Evolutionary conservation across 2,888 invertebrate species (phyloP).

Genomic region (Melikaiella ostensackeni): DNA sequence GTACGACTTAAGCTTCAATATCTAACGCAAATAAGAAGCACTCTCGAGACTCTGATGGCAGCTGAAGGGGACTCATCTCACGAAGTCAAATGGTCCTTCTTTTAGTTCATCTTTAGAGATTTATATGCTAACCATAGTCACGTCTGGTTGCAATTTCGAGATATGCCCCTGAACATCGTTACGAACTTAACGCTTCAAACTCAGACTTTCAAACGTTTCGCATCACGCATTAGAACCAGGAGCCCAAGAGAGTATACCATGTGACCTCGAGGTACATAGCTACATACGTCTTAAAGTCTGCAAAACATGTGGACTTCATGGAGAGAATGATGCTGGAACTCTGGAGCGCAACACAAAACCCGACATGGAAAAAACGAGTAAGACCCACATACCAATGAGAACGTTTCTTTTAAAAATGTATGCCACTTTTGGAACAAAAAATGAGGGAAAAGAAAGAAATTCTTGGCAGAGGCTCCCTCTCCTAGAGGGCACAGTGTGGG

Average conservation of each 20-base stretch:
- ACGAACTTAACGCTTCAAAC: constrained; percentile 45
- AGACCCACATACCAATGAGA: constrained; percentile 25
- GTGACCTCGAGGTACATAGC: constrained; percentile 45
- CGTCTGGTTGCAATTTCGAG: constrained; percentile 41
- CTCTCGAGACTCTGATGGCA: not conserved
- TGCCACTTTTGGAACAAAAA: constrained; percentile 32
- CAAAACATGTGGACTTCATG: constrained; percentile 53
- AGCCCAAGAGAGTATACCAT: constrained; percentile 45
- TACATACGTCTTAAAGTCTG: constrained; percentile 46
- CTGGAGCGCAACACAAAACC: constrained; percentile 21
- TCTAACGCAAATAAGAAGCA: not conserved
- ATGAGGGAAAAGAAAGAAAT: constrained; percentile 21
- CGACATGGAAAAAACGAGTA: constrained; percentile 44
- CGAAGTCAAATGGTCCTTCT: constrained; percentile 8
- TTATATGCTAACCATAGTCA: constrained; percentile 46
- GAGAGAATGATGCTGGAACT: constrained; percentile 43
- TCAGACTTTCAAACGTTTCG: constrained; percentile 47
- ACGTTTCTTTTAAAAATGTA: constrained; percentile 31
- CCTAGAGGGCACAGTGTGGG: not conserved
- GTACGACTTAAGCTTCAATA: not conserved
- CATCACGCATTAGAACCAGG: constrained; percentile 45
- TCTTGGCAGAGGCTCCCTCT: constrained; percentile 24
- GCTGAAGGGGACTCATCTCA: not conserved
- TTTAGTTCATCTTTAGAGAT: constrained; percentile 40
- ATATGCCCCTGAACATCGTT: constrained; percentile 51